Evolutionary conservation across 2,797 vertebrate genomes (phyloP).

Genomic region (Hemitrygon akajei): DNA sequence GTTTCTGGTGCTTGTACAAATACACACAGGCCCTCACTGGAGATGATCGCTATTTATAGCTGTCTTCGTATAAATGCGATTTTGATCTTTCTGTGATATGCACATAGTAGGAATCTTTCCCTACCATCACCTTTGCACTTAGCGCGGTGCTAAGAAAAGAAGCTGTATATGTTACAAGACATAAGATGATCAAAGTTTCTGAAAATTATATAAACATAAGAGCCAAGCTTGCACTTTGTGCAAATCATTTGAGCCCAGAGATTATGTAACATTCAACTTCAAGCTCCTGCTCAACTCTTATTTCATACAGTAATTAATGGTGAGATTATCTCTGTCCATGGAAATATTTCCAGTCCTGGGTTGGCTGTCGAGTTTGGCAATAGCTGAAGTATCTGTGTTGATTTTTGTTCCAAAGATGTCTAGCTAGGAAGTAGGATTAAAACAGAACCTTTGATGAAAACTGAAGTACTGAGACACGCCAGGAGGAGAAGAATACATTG

Average conservation of each 20-base stretch:
- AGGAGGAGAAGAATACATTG: background rate
- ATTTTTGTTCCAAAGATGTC: background rate
- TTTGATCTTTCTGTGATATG: background rate
- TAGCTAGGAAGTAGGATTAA: background rate
- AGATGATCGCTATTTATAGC: background rate
- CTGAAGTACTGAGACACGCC: no score
- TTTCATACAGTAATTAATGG: constrained; percentile 20
- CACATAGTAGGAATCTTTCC: background rate
- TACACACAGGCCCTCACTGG: background rate
- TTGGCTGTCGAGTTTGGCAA: background rate
- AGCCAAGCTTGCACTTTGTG: constrained; percentile 11
- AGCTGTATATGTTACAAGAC: background rate
- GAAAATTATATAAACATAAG: constrained; percentile 13
- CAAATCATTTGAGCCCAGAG: constrained; percentile 20
- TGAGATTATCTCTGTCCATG: background rate
- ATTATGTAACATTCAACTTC: background rate
- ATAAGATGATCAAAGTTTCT: background rate
- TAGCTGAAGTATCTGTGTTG: background rate
- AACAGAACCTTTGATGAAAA: background rate
- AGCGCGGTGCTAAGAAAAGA: background rate
- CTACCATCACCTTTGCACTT: background rate
- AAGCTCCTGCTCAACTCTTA: background rate
- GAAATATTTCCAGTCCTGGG: background rate
- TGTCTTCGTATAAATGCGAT: background rate
- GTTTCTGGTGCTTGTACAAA: background rate